These are phyloP conservation scores for Asobara japonica DNA, from an alignment of 1,140 invertebrate genomes.

Conservation along the genomic window DNA sequence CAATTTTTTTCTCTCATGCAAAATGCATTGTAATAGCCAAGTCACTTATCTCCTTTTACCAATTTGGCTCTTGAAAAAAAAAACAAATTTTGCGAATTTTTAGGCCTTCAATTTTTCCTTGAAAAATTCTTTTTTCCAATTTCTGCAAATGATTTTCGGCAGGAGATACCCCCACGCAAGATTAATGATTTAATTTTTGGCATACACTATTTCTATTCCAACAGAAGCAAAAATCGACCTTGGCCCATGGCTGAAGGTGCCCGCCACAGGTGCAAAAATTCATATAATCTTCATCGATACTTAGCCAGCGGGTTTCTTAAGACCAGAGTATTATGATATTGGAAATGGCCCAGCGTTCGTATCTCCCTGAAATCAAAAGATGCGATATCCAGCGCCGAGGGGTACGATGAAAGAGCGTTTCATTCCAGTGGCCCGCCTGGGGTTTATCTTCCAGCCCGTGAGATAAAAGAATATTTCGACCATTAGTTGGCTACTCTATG, in stretches of 20 bases:
- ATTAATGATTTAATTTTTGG: too few species aligned
- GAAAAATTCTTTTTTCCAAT: too few species aligned
- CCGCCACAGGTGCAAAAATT: constrained; percentile 5
- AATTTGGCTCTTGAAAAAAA: too few species aligned
- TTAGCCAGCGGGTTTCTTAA: constrained; percentile 35
- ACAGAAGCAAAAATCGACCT: constrained; percentile 3
- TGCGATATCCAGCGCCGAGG: constrained; percentile 52
- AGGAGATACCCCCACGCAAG: too few species aligned
- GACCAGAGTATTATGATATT: constrained; percentile 48
- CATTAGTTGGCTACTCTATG: constrained; percentile 59
- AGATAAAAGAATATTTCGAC: constrained; percentile 28
- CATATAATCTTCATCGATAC: constrained; percentile 36
- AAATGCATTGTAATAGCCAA: too few species aligned
- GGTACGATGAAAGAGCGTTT: constrained; percentile 44
- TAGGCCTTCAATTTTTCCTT: too few species aligned
- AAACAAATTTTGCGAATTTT: too few species aligned
- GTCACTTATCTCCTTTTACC: too few species aligned
- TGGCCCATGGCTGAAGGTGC: background rate
- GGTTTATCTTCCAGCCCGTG: background rate
- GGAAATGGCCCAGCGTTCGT: constrained; percentile 33
- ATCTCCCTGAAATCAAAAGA: constrained; percentile 58
- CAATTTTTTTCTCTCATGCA: too few species aligned
- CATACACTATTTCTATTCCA: constrained; percentile 5
- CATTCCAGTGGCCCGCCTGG: constrained; percentile 39
- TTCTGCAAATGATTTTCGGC: too few species aligned